A percentile compares a stretch with the other conserved stretches of the same genome.
These are phyloP conservation scores for Heterotilapia buettikoferi DNA, from an alignment of 2,113 vertebrate genomes.

Conservation along the genomic window DNA sequence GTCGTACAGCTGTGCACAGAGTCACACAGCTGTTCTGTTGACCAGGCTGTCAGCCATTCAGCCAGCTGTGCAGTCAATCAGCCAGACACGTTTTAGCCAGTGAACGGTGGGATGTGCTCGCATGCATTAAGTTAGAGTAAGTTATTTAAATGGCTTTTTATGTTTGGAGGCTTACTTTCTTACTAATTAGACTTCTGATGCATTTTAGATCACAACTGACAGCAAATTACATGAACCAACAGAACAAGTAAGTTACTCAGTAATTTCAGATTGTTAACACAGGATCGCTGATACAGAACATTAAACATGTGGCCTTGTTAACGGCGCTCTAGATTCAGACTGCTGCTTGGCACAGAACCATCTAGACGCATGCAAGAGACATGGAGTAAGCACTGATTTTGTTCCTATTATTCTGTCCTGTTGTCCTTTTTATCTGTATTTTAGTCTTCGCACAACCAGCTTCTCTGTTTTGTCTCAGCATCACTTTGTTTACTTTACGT, in stretches of 20 bases:
- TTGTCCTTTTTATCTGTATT: neutral
- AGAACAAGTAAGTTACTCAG: neutral
- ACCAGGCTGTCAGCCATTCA: neutral
- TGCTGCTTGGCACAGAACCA: neutral
- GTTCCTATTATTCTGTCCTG: neutral
- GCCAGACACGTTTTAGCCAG: neutral
- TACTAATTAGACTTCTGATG: neutral
- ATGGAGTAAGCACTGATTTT: neutral
- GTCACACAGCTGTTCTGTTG: constrained; percentile 32
- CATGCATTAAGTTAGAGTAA: neutral
- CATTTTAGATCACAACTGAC: neutral
- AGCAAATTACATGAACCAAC: neutral
- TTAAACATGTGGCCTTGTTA: neutral
- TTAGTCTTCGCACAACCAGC: neutral
- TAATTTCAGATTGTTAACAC: neutral
- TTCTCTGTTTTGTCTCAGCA: constrained; percentile 2
- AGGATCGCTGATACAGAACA: neutral
- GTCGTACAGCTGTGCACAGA: constrained; percentile 33
- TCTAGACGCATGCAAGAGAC: neutral
- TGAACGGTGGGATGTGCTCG: neutral
- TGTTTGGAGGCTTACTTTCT: neutral
- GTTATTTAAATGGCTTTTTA: neutral
- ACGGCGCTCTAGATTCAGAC: neutral
- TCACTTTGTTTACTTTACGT: constrained; percentile 2
- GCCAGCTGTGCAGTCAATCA: constrained; percentile 14